Percentiles rank a stretch among this genome's conserved stretches.
Conservation (phyloP, 92 coral and sea anemone species). For the Epizoanthus illoricatus region DNA sequence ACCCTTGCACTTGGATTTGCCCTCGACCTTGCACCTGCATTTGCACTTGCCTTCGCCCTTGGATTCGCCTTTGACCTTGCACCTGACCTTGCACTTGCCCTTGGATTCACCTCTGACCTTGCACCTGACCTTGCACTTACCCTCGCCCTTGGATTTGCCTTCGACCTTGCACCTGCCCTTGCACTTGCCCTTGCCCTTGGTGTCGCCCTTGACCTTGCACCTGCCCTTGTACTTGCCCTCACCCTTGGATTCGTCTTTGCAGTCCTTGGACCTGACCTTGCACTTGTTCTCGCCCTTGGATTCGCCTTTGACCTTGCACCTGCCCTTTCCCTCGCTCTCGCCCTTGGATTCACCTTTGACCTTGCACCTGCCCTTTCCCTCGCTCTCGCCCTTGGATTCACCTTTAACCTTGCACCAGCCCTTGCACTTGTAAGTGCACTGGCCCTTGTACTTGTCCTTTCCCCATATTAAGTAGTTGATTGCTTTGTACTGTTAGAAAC, state of each 20-base stretch:
- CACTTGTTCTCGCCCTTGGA: not conserved
- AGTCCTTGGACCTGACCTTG: not conserved
- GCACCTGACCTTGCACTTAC: not conserved
- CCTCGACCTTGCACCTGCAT: too few species aligned
- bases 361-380: not conserved
- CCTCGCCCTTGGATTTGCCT: not conserved
- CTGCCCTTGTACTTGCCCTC: not conserved
- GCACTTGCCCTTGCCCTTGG: not conserved
- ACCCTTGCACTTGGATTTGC: not conserved
- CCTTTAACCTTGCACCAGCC: not conserved
- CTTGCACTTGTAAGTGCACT: not conserved
- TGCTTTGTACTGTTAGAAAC: too few species aligned
- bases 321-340: not conserved
- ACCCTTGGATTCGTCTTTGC: not conserved
- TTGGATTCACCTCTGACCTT: not conserved
- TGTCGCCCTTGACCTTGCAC: not conserved
- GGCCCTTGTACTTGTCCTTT: not conserved
- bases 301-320: not conserved
- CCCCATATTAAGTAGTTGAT: too few species aligned
- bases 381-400: not conserved
- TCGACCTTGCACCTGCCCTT: not conserved
- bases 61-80: too few species aligned
- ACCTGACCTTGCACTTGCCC: too few species aligned
- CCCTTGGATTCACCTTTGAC: not conserved
- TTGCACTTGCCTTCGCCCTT: not conserved